A percentile compares a stretch with the other conserved stretches of the same genome.
Conservation (phyloP, 1,140 invertebrate species). For the Lepidurus packardi region DNA sequence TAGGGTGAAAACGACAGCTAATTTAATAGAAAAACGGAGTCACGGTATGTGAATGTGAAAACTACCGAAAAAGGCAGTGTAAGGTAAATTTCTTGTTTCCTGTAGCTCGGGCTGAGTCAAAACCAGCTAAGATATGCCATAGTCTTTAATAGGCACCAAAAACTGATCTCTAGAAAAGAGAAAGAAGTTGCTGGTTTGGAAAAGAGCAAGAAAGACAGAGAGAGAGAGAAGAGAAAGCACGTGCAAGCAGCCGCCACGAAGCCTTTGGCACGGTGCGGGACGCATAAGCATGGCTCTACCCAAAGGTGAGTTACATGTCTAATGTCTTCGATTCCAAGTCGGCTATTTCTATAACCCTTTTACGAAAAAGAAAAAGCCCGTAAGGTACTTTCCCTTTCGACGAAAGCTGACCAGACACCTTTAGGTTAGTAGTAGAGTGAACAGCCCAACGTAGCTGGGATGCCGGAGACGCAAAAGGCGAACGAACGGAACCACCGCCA, state of each 20-base stretch:
- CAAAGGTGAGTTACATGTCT: constrained; percentile 1
- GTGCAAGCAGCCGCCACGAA: not conserved
- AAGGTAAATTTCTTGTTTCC: too few species aligned
- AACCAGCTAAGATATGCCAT: constrained; percentile 4
- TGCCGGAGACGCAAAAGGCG: not conserved
- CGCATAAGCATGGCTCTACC: not conserved
- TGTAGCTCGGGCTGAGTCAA: not conserved
- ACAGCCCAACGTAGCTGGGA: not conserved
- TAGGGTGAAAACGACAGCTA: too few species aligned
- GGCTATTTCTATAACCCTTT: constrained; percentile 18
- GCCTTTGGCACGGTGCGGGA: constrained; percentile 10
- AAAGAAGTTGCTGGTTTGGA: not conserved
- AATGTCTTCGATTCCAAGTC: constrained; percentile 6
- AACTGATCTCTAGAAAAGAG: not conserved
- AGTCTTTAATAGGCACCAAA: not conserved
- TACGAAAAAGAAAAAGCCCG: constrained; percentile 17
- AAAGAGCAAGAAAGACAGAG: not conserved
- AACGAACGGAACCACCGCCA: constrained; percentile 9
- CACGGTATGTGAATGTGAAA: too few species aligned
- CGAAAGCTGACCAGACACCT: constrained; percentile 12
- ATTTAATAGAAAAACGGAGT: too few species aligned
- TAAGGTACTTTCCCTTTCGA: constrained; percentile 15
- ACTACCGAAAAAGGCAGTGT: too few species aligned
- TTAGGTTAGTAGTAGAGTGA: not conserved
- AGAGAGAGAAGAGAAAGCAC: constrained; percentile 21